phyloP scores from a whole-genome alignment of 2,888 invertebrate species.

The Thera obeliscata region DNA sequence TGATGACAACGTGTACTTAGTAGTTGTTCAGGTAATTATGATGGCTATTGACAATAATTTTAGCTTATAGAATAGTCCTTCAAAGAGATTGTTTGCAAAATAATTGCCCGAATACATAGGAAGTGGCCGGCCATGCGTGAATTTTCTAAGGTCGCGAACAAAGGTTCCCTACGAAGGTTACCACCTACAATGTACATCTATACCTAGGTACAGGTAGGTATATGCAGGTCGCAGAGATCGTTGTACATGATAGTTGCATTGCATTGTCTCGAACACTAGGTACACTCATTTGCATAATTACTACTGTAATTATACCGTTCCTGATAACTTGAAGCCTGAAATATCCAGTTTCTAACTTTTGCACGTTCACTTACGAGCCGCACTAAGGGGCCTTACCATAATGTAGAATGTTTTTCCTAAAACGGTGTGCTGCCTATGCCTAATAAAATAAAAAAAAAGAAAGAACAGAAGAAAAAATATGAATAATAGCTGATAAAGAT shows the following conservation, averaged over 20 bases:
- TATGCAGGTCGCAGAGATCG: slow-evolving; percentile 21
- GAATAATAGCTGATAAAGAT: no score
- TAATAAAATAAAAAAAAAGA: no score
- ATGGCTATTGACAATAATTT: neutral
- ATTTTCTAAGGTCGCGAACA: slow-evolving; percentile 12
- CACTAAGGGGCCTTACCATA: neutral
- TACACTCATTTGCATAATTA: slow-evolving; percentile 26
- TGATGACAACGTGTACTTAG: neutral
- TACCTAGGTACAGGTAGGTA: slow-evolving; percentile 1
- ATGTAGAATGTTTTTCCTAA: neutral
- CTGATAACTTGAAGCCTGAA: slow-evolving; percentile 13
- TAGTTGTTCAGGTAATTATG: neutral
- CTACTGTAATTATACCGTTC: slow-evolving; percentile 16
- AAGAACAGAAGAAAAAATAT: no score
- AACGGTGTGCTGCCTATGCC: neutral
- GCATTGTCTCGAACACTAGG: slow-evolving; percentile 26
- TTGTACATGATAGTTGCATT: slow-evolving; percentile 30
- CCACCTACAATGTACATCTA: neutral
- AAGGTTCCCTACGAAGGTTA: slow-evolving; percentile 24
- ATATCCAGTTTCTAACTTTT: slow-evolving; percentile 1
- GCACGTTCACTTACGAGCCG: neutral
- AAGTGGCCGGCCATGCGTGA: slow-evolving; percentile 24
- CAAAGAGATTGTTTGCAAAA: neutral
- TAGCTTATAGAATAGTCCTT: neutral
- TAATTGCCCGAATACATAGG: slow-evolving; percentile 11